A percentile compares a stretch with the other conserved stretches of the same genome.
phyloP scores from a whole-genome alignment of 1,140 invertebrate genomes.

The Heliconius hermathena region DNA sequence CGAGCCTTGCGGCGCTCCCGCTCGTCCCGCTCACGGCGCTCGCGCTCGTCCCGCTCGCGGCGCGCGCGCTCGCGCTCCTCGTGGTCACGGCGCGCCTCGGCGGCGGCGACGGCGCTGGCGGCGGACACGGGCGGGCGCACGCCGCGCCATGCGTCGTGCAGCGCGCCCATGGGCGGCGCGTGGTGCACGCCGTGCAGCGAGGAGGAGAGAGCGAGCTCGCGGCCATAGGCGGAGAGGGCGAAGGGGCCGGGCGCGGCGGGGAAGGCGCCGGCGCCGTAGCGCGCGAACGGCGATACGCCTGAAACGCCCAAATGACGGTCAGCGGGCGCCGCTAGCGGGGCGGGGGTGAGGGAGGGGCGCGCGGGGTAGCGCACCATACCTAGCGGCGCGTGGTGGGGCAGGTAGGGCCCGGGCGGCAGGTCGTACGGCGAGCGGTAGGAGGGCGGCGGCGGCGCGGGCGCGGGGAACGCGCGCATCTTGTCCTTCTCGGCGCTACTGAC shows the following conservation, averaged over 20 bases:
- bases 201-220: conserved; percentile 81
- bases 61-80: conserved; percentile 84
- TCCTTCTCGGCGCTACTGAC: conserved; percentile 82
- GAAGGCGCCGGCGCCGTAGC: conserved; percentile 86
- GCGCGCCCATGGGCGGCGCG: conserved; percentile 55
- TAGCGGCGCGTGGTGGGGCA: conserved; percentile 79
- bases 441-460: conserved; percentile 83
- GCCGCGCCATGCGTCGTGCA: conserved; percentile 82
- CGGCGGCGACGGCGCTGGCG: conserved; percentile 56
- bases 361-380: conserved; percentile 86
- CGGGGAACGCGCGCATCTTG: conserved; percentile 83
- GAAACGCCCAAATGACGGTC: conserved; percentile 68
- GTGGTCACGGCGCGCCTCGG: conserved; percentile 82
- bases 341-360: conserved; percentile 67
- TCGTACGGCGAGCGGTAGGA: conserved; percentile 84
- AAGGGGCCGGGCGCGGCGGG: conserved; percentile 83
- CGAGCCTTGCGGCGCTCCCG: conserved; percentile 76
- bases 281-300: conserved; percentile 89
- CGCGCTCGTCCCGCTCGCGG: conserved; percentile 87
- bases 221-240: conserved; percentile 85
- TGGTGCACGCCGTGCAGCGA: conserved; percentile 72
- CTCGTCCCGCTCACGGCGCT: conserved; percentile 85
- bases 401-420: conserved; percentile 82
- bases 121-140: conserved; percentile 84
- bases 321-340: conserved; percentile 78